Evolutionary conservation across 2,113 vertebrate genomes (phyloP).

Genomic region (Pomatostomus ruficeps): DNA sequence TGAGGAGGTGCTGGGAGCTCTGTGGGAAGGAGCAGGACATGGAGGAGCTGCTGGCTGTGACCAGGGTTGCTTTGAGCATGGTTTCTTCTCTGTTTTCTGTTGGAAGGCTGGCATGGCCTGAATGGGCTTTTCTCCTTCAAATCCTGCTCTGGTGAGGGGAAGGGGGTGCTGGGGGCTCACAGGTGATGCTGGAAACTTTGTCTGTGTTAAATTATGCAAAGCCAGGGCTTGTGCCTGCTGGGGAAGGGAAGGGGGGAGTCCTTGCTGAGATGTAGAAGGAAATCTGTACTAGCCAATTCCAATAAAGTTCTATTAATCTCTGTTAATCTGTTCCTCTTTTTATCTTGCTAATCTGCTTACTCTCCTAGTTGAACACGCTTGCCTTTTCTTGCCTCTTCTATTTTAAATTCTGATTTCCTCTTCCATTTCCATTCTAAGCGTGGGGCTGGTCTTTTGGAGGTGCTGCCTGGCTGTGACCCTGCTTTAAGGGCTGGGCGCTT

Average conservation of each 20-base stretch:
- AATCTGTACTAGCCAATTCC: not conserved
- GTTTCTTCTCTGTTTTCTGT: not conserved
- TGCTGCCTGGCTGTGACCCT: not conserved
- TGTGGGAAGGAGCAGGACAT: rapidly evolving
- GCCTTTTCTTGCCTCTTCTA: not conserved
- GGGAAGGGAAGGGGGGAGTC: not conserved
- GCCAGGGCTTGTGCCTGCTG: not conserved
- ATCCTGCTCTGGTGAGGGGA: not conserved
- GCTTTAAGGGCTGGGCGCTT: not conserved
- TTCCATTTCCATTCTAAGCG: not conserved
- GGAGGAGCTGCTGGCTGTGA: not conserved
- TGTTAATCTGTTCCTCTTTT: not conserved
- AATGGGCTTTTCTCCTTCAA: not conserved
- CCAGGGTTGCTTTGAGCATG: rapidly evolving
- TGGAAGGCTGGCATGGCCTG: not conserved
- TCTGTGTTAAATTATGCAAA: rapidly evolving
- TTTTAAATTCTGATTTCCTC: not conserved
- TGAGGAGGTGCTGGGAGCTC: not conserved
- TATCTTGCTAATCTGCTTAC: not conserved
- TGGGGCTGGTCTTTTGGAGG: not conserved
- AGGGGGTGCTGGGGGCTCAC: rapidly evolving
- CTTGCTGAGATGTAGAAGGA: not conserved
- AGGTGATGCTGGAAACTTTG: rapidly evolving
- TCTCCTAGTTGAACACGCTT: not conserved
- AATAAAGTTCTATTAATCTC: constrained; percentile 24